Conservation (phyloP, 2,113 vertebrate species). For the Emberiza fucata region DNA sequence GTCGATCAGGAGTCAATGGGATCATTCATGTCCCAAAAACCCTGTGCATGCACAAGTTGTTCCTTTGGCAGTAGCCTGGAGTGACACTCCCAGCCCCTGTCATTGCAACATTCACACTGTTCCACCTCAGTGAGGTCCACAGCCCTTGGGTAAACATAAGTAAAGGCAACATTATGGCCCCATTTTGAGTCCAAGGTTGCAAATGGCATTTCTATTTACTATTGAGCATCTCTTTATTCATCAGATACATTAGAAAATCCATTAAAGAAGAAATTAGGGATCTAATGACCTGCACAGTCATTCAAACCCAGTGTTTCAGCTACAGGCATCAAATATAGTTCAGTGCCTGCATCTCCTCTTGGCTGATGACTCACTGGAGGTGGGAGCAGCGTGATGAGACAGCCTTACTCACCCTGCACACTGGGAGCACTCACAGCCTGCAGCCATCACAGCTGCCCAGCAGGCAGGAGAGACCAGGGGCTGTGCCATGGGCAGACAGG, state of each 20-base stretch:
- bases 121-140: background rate
- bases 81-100: background rate
- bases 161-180: background rate
- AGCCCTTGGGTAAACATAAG: background rate
- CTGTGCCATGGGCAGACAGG: background rate
- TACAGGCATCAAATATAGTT: background rate
- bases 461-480: background rate
- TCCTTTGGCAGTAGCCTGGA: background rate
- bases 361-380: background rate
- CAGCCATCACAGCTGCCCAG: background rate
- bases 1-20: background rate
- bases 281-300: slow-evolving; percentile 1
- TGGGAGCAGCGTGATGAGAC: background rate
- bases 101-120: background rate
- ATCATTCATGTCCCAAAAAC: background rate
- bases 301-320: background rate
- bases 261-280: slow-evolving; percentile 46
- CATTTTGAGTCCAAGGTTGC: background rate
- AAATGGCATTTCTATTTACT: slow-evolving; percentile 35
- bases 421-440: background rate
- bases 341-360: background rate
- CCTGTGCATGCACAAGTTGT: fast-evolving
- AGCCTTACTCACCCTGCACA: background rate
- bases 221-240: slow-evolving; percentile 17
- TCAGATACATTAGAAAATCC: slow-evolving; percentile 44